Evolutionary conservation across 1,140 invertebrate genomes (phyloP).

Genomic region (Idris sp.): DNA sequence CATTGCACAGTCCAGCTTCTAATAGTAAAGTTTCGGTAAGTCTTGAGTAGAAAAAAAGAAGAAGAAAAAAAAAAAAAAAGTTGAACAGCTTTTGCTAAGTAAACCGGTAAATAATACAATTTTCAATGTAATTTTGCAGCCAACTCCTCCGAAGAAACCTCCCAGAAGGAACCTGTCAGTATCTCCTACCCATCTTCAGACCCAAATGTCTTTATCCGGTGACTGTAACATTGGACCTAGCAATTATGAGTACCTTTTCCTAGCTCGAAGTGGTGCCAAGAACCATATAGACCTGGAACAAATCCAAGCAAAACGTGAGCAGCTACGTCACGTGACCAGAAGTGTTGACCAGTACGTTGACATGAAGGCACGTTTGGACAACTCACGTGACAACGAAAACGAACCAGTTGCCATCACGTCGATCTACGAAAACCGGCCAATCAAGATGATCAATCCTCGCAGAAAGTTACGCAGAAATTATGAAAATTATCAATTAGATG

Average conservation of each 20-base stretch:
- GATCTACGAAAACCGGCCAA: slow-evolving; percentile 84
- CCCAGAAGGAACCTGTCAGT: slow-evolving; percentile 90
- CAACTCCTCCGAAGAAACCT: slow-evolving; percentile 92
- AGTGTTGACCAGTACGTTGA: slow-evolving; percentile 88
- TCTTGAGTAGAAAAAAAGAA: not conserved
- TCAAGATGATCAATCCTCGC: slow-evolving; percentile 85
- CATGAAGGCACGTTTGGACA: slow-evolving; percentile 79
- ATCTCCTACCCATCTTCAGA: slow-evolving; percentile 85
- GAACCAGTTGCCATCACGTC: slow-evolving; percentile 86
- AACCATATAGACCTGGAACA: slow-evolving; percentile 85
- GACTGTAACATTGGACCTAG: slow-evolving; percentile 77
- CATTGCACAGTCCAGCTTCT: slow-evolving; percentile 73
- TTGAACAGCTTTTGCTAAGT: too few relatives aligned
- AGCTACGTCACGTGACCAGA: slow-evolving; percentile 82
- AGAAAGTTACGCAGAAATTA: slow-evolving; percentile 84
- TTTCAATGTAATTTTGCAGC: too few relatives aligned
- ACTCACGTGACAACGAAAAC: slow-evolving; percentile 70
- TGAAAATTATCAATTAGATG: slow-evolving; percentile 81
- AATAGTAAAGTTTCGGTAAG: slow-evolving; percentile 80
- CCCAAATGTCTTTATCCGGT: slow-evolving; percentile 79
- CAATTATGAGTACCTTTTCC: slow-evolving; percentile 82
- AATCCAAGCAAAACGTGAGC: slow-evolving; percentile 79
- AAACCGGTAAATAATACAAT: too few relatives aligned
- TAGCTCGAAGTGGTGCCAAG: slow-evolving; percentile 79
- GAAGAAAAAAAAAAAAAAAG: too few relatives aligned